A percentile compares a stretch with the other conserved stretches of the same genome.
Conservation (phyloP, 2,113 vertebrate genomes). For the Psophia crepitans region DNA sequence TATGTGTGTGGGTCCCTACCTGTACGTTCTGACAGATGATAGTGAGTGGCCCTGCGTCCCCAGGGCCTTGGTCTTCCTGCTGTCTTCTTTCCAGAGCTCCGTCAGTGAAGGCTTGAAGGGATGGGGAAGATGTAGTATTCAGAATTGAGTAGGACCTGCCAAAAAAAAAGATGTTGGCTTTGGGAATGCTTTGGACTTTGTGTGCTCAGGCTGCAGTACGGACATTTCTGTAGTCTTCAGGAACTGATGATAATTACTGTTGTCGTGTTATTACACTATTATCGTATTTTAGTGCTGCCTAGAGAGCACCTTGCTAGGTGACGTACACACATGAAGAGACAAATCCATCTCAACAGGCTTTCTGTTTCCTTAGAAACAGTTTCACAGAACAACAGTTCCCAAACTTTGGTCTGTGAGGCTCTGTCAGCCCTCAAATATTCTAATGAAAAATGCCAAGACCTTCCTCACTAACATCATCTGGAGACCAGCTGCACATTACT, state of each 20-base stretch:
- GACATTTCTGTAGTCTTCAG: background rate
- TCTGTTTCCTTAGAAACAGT: background rate
- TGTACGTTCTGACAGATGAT: conserved; percentile 91
- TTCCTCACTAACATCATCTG: background rate
- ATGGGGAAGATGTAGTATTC: conserved; percentile 75
- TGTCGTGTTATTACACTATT: background rate
- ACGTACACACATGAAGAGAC: background rate
- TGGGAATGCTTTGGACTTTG: background rate
- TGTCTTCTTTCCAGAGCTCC: conserved; percentile 81
- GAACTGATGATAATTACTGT: background rate
- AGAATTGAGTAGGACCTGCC: conserved; percentile 90
- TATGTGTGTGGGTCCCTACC: conserved; percentile 58
- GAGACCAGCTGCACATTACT: background rate
- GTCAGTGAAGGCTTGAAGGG: conserved; percentile 74
- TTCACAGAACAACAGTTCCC: background rate
- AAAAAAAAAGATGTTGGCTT: background rate
- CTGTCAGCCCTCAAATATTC: background rate
- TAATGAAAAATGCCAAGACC: background rate
- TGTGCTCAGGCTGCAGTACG: background rate
- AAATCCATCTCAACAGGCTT: background rate
- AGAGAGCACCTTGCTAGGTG: background rate
- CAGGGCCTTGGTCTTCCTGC: conserved; percentile 83
- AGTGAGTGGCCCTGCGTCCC: conserved; percentile 77
- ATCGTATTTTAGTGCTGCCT: background rate
- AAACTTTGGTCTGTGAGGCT: background rate